Base-by-base conservation (phyloP, 2,113 vertebrate species). In the Origma solitaria region DNA sequence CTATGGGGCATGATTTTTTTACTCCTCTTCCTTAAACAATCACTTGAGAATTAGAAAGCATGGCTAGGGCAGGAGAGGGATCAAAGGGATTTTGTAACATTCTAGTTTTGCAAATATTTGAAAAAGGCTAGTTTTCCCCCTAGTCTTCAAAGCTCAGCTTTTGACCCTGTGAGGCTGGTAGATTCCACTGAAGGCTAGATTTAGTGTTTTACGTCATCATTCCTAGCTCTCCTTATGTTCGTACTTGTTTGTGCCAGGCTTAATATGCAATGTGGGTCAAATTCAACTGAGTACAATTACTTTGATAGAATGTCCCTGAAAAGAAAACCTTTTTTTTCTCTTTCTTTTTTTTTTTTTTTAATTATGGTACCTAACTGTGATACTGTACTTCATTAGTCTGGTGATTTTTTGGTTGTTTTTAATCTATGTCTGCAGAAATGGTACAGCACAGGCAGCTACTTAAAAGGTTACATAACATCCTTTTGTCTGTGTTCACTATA, bases 211-310 rank as follows among this genome's bases (percentile, higher is more conserved):
- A 86, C 27, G 3, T 89, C 95, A 91, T 33, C 81, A 68, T 84
- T 86, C 28, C 30, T 66, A 78, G 35, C 21, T 88, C 60, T 44
- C 81, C 80, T 85, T 95, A 79, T 84, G 81, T 87, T 96, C 73
- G 31, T 75, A n/a, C 40, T 91, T 89, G 24, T 50, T 84, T 96
- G 58, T 95, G 76, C 86, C 68, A 95, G 70, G 50, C 35, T 95
- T 86, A 69, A 57, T 90, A 42, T 44, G 57, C 30, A 92, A 85
- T 82, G 27, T 93, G 35, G 75, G 91, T 93, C 88, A 82, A 83
- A 73, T 70, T 92, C n/a, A 73, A 22, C 10, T 7, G 31, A 49
- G 10, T 40, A 49, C 17, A 83, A 40, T 28, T 64, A 68, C 40
- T 73, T 44, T n/a, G 28, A n/a, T 38, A 69, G 2, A 9, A 37